Evolutionary conservation across 2,113 vertebrate species (phyloP), one percentile per base, ranked within the genome.

Genomic region (Ictidomys tridecemlineatus): DNA sequence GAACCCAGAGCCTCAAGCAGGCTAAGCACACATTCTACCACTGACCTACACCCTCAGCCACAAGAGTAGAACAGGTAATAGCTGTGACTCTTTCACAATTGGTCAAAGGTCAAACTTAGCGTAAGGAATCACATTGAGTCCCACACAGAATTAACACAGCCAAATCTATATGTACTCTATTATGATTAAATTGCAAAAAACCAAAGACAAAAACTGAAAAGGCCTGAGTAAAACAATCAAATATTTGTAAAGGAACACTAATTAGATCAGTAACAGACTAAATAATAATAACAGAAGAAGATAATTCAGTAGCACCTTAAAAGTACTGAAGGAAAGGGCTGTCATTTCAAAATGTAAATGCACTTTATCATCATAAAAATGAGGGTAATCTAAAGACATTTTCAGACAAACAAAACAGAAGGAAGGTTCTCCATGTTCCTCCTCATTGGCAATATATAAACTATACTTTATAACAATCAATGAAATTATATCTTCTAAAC

Each of bases 201-300:
- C 2, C 56, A 89, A 87, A n/a, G 20, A 37, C 39, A 85, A 82
- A 89, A 89, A 56, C 58, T 48, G 26, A 85, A 89, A 92, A 94
- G 48, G 10, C 18, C 58, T 85, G 14, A 87, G 39, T 28, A 83
- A 48, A 84, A 65, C 20, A 58, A 58, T 58, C n/a, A 65, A 51
- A 67, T 56, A 82, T 42, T 86, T 77, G 56, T 48, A 61, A 61
- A 37, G 48, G 30, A 58, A 63, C 24, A 53, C 34, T 58, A 79
- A 92, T 65, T 77, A 91, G 22, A 42, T 45, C 79, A 65, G 69
- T 30, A 69, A 32, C 9, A 89, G 61, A 79, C 65, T 79, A 58
- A 51, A 63, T 42, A 39, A 78, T 12, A 30, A 78, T 12, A 30
- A 70, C 51, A 70, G 30, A 84, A 91, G 45, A 77, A 90, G 84